Evolutionary conservation across 1,140 invertebrate species (phyloP).

Genomic region (Agrilus planipennis): DNA sequence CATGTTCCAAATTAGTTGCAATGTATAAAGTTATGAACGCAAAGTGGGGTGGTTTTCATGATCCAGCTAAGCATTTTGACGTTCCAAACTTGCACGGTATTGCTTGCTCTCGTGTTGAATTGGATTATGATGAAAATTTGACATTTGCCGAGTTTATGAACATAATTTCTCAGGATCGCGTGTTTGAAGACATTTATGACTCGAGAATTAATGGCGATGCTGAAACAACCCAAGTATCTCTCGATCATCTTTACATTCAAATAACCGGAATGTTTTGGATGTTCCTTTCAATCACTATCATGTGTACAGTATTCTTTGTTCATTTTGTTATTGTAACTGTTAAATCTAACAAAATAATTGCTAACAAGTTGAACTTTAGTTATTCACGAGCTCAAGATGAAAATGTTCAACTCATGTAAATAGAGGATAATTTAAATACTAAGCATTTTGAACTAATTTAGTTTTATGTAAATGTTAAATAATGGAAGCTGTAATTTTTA

Average conservation of each 20-base stretch:
- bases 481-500: no score
- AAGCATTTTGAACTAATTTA: no score
- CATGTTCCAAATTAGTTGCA: not conserved
- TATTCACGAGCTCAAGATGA: no score
- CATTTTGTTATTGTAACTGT: not conserved
- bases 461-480: no score
- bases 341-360: no score
- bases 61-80: not conserved
- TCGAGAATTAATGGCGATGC: not conserved
- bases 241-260: not conserved
- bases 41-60: not conserved
- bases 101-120: conserved; percentile 1
- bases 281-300: not conserved
- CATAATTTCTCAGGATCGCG: not conserved
- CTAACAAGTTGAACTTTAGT: no score
- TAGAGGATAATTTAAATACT: no score
- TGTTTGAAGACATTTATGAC: conserved; percentile 5
- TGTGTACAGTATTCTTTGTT: not conserved
- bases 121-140: not conserved
- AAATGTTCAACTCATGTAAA: no score
- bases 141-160: conserved; percentile 1
- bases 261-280: not conserved
- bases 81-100: conserved; percentile 5
- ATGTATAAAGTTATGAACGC: conserved; percentile 3
- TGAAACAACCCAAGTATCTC: not conserved